Percentiles rank a stretch among this genome's conserved stretches.
phyloP scores from a whole-genome alignment of 2,888 invertebrate species.

The Tridacna gigas region DNA sequence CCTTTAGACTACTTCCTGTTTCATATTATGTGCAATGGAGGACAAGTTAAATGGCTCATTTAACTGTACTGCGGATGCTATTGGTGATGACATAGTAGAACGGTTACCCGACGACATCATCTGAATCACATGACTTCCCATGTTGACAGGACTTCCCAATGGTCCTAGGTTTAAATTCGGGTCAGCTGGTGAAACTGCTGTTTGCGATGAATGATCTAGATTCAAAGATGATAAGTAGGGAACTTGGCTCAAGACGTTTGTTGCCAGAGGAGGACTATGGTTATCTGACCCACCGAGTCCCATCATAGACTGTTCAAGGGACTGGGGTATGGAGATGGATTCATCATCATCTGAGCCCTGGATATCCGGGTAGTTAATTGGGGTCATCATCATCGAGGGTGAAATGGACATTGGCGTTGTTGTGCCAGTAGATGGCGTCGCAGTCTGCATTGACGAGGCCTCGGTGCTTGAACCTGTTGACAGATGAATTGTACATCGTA shows the following conservation, averaged over 20 bases:
- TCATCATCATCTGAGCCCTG: constrained; percentile 50
- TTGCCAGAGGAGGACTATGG: constrained; percentile 56
- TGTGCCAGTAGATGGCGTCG: neutral
- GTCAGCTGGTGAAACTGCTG: constrained; percentile 65
- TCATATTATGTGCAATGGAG: constrained; percentile 59
- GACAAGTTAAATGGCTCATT: constrained; percentile 64
- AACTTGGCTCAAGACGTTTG: constrained; percentile 37
- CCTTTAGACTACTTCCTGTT: constrained; percentile 66
- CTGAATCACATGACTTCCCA: constrained; percentile 33
- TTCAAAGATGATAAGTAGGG: constrained; percentile 53
- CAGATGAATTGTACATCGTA: neutral
- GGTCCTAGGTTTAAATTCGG: constrained; percentile 61
- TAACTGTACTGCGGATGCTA: constrained; percentile 26
- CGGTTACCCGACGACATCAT: constrained; percentile 25
- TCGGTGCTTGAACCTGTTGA: constrained; percentile 49
- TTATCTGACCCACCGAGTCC: constrained; percentile 33
- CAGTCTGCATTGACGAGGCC: constrained; percentile 6
- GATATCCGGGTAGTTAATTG: constrained; percentile 57
- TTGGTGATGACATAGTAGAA: constrained; percentile 36
- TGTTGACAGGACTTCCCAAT: constrained; percentile 45
- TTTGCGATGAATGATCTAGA: constrained; percentile 63
- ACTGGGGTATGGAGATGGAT: constrained; percentile 22
- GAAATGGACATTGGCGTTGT: constrained; percentile 52
- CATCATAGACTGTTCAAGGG: constrained; percentile 39
- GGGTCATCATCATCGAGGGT: constrained; percentile 56